Percentiles rank a stretch among this genome's conserved stretches.
Conservation (phyloP, 2,113 vertebrate species). For the Cynopterus brachyotis region DNA sequence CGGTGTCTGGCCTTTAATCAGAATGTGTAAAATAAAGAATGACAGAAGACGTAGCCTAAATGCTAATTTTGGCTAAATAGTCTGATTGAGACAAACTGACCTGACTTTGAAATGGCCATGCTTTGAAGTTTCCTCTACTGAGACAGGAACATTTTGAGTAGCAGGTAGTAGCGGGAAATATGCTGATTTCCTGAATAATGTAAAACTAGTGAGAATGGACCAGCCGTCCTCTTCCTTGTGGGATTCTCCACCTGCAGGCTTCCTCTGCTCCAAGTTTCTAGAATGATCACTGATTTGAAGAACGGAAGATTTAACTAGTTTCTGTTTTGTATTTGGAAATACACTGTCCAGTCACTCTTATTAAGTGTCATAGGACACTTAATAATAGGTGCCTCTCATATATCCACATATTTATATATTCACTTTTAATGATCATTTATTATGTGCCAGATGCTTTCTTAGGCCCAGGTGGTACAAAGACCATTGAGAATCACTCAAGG, state of each 20-base stretch:
- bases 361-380: rapidly evolving
- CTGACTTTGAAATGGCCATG: not conserved
- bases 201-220: not conserved
- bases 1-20: not conserved
- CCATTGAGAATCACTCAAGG: not conserved
- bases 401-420: not conserved
- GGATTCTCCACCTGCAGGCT: not conserved
- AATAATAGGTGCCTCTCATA: not conserved
- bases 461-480: not conserved
- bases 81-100: not conserved
- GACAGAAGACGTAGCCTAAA: not conserved
- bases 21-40: not conserved
- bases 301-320: not conserved
- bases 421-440: not conserved
- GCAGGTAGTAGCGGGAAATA: not conserved
- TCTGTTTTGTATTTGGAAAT: not conserved
- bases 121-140: not conserved
- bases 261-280: not conserved
- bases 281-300: not conserved
- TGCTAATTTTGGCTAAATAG: not conserved
- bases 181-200: not conserved
- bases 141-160: not conserved
- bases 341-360: not conserved
- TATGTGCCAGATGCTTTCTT: not conserved
- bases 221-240: too few species aligned